Percentiles rank a stretch among this genome's conserved stretches.
phyloP scores from a whole-genome alignment of 2,113 vertebrate species.

The Scomber colias region DNA sequence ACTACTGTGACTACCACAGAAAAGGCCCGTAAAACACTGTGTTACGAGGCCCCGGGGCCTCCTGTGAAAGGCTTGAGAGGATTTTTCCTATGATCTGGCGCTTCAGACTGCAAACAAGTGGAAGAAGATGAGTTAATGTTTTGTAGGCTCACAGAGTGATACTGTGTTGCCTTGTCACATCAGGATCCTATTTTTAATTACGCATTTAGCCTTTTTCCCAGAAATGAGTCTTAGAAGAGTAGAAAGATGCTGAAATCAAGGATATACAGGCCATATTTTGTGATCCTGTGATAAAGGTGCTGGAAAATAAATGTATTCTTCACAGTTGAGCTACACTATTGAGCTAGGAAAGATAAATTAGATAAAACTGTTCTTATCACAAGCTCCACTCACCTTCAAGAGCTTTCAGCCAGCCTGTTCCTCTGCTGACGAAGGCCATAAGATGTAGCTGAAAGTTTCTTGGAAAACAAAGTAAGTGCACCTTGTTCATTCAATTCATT shows the following conservation, averaged over 20 bases:
- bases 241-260: background rate
- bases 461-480: too few species aligned
- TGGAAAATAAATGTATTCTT: too few species aligned
- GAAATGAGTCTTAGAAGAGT: background rate
- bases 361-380: too few species aligned
- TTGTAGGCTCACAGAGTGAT: constrained; percentile 50
- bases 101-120: constrained; percentile 57
- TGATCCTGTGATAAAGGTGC: too few species aligned
- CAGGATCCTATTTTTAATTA: constrained; percentile 19
- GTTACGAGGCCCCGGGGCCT: constrained; percentile 65
- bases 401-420: too few species aligned
- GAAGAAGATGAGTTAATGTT: constrained; percentile 80
- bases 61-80: constrained; percentile 51
- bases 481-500: too few species aligned
- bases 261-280: background rate
- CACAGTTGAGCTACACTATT: too few species aligned
- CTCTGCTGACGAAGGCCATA: too few species aligned
- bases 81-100: constrained; percentile 74
- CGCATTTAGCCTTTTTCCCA: background rate
- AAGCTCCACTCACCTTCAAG: too few species aligned
- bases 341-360: too few species aligned
- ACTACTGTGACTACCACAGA: constrained; percentile 59
- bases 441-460: too few species aligned
- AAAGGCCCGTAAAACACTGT: constrained; percentile 41
- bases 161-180: constrained; percentile 26